These are phyloP conservation scores for Pseudolaguvia tuberculata DNA, from an alignment of 2,113 vertebrate species.

Conservation along the genomic window DNA sequence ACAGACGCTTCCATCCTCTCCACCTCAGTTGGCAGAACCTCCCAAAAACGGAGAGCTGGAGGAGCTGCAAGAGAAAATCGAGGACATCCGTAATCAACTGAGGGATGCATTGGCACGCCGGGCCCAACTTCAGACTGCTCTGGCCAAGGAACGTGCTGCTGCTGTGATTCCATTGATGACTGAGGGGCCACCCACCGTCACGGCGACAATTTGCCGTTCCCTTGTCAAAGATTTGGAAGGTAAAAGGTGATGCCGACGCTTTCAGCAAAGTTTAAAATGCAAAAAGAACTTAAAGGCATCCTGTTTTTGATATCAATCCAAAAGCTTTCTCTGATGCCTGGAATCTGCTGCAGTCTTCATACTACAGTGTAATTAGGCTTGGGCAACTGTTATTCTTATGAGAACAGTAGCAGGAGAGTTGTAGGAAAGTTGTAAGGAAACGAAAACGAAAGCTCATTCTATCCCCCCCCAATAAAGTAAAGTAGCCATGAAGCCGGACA, in stretches of 20 bases:
- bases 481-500: slow-evolving; percentile 2
- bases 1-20: background rate
- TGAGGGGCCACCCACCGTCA: slow-evolving; percentile 38
- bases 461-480: background rate
- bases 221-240: slow-evolving; percentile 51
- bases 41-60: slow-evolving; percentile 61
- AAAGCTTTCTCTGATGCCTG: slow-evolving; percentile 21
- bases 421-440: background rate
- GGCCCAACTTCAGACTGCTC: slow-evolving; percentile 71
- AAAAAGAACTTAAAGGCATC: background rate
- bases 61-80: slow-evolving; percentile 75
- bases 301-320: slow-evolving; percentile 28
- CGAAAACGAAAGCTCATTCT: background rate
- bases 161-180: slow-evolving; percentile 19
- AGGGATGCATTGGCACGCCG: slow-evolving; percentile 67
- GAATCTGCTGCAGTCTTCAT: slow-evolving; percentile 29
- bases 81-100: slow-evolving; percentile 69
- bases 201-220: slow-evolving; percentile 49
- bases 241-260: slow-evolving; percentile 63
- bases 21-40: background rate
- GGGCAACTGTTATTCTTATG: slow-evolving; percentile 9
- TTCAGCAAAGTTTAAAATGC: background rate
- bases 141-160: slow-evolving; percentile 54
- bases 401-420: background rate
- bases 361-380: slow-evolving; percentile 22